These are phyloP conservation scores for Mylabris phalerata DNA, from an alignment of 1,140 invertebrate genomes.

Conservation along the genomic window DNA sequence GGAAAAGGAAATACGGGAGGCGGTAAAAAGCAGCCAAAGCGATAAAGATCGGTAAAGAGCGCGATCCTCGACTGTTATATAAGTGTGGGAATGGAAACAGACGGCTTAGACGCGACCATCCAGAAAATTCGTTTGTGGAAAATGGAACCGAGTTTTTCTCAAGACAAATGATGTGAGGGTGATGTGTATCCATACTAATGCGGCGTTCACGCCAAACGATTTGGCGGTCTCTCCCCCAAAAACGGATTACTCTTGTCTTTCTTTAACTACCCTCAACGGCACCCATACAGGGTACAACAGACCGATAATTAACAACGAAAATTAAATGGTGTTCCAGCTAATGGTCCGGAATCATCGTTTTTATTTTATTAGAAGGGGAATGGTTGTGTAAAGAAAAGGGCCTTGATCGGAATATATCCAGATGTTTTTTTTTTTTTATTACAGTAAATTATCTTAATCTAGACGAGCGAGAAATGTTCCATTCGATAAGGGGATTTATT, in stretches of 20 bases:
- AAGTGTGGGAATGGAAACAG: slow-evolving; percentile 25
- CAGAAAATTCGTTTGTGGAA: slow-evolving; percentile 43
- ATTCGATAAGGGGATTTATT: no score
- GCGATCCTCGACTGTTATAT: slow-evolving; percentile 23
- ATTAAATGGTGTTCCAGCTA: no score
- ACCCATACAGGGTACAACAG: neutral
- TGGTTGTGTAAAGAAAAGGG: no score
- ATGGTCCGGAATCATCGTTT: no score
- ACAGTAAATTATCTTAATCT: no score
- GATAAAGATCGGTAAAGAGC: slow-evolving; percentile 22
- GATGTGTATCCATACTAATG: slow-evolving; percentile 39
- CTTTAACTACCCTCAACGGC: neutral
- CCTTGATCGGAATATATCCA: no score
- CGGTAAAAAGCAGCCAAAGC: slow-evolving; percentile 21
- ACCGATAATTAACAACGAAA: no score
- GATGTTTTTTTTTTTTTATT: no score
- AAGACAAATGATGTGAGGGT: slow-evolving; percentile 42
- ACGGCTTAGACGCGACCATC: slow-evolving; percentile 27
- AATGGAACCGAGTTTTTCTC: slow-evolving; percentile 40
- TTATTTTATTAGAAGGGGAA: no score
- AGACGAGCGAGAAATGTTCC: no score
- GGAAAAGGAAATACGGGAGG: slow-evolving; percentile 18
- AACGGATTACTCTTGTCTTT: neutral
- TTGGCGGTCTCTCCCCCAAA: no score
- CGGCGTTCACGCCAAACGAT: slow-evolving; percentile 15